A percentile compares a stretch with the other conserved stretches of the same genome.
These are phyloP conservation scores for Pseudomyrmex pallidus DNA, from an alignment of 1,140 invertebrate genomes.

Conservation along the genomic window DNA sequence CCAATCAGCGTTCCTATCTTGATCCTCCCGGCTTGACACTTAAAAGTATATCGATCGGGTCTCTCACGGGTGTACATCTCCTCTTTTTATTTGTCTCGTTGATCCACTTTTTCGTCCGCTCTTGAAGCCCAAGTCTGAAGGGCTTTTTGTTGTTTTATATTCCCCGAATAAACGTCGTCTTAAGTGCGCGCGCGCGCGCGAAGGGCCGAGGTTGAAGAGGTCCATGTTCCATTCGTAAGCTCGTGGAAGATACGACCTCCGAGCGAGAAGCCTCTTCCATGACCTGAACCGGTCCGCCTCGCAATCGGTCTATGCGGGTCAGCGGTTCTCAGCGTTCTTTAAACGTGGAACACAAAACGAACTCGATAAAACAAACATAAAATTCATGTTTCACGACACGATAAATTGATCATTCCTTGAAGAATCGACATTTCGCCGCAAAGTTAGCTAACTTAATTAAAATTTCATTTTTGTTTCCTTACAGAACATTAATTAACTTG, in stretches of 20 bases:
- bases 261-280: conserved; percentile 76
- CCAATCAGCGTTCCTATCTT: conserved; percentile 45
- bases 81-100: neutral
- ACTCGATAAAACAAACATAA: neutral
- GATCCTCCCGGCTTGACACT: conserved; percentile 49
- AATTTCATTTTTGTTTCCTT: neutral
- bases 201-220: conserved; percentile 67
- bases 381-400: neutral
- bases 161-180: conserved; percentile 52
- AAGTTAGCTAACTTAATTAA: neutral
- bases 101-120: conserved; percentile 13
- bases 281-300: conserved; percentile 84
- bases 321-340: conserved; percentile 80
- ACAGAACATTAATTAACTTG: neutral
- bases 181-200: conserved; percentile 62
- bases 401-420: conserved; percentile 9
- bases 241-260: conserved; percentile 77
- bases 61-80: neutral
- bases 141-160: conserved; percentile 58
- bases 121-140: neutral
- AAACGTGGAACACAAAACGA: neutral
- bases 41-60: conserved; percentile 69
- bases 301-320: conserved; percentile 71
- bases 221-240: conserved; percentile 55
- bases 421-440: neutral